Percentiles rank a stretch among this genome's conserved stretches.
phyloP scores from a whole-genome alignment of 2,888 invertebrate species.

The Petrolisthes manimaculis region DNA sequence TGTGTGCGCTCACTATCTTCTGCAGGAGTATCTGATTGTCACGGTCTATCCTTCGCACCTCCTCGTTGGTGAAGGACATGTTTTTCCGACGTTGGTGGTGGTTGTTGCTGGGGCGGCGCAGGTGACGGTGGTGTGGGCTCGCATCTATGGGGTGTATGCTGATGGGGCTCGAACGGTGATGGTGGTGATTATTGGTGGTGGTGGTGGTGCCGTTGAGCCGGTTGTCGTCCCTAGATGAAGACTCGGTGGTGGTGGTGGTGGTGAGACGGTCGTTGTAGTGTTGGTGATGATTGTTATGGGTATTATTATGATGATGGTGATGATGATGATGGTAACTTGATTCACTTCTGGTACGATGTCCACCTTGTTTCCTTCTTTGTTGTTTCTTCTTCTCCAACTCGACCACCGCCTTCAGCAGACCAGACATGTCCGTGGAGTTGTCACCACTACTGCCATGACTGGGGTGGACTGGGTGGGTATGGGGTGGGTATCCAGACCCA shows the following conservation, averaged over 20 bases:
- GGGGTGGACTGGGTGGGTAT: slow-evolving; percentile 23
- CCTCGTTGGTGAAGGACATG: slow-evolving; percentile 71
- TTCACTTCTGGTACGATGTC: background rate
- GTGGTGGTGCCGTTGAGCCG: slow-evolving; percentile 44
- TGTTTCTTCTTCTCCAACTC: slow-evolving; percentile 55
- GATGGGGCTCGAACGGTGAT: slow-evolving; percentile 33
- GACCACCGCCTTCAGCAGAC: slow-evolving; percentile 52
- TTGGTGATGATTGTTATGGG: slow-evolving; percentile 22
- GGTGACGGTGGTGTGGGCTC: slow-evolving; percentile 64
- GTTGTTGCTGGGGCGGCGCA: slow-evolving; percentile 40
- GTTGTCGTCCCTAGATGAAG: slow-evolving; percentile 27
- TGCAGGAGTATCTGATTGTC: slow-evolving; percentile 71
- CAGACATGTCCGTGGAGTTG: slow-evolving; percentile 54
- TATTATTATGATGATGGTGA: background rate
- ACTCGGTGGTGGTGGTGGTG: background rate
- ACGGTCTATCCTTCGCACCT: slow-evolving; percentile 71
- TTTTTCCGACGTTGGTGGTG: slow-evolving; percentile 68
- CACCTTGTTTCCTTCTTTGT: slow-evolving; percentile 4
- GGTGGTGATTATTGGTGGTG: slow-evolving; percentile 15
- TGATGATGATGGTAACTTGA: background rate
- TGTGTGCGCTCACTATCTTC: slow-evolving; percentile 69
- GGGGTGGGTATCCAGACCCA: slow-evolving; percentile 40
- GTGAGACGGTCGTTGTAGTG: slow-evolving; percentile 20
- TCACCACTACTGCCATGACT: slow-evolving; percentile 40
- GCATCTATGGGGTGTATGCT: slow-evolving; percentile 61